A percentile compares a stretch with the other conserved stretches of the same genome.
These are phyloP conservation scores for Motacilla alba DNA, from an alignment of 2,113 vertebrate genomes.

Conservation along the genomic window DNA sequence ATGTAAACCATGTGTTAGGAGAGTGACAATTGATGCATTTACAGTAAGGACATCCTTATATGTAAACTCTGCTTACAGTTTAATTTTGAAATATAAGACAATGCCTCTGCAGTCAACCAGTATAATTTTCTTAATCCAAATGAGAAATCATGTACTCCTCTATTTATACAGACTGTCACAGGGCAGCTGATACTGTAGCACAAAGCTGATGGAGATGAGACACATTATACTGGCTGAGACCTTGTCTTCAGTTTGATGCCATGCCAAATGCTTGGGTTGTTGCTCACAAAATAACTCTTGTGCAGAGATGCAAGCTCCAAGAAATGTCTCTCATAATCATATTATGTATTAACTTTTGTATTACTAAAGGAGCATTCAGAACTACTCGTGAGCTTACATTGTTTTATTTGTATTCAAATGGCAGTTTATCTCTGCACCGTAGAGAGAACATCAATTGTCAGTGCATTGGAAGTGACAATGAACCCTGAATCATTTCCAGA, in stretches of 20 bases:
- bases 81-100: not conserved
- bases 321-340: not conserved
- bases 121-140: not conserved
- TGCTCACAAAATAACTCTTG: not conserved
- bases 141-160: not conserved
- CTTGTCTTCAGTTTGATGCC: not conserved
- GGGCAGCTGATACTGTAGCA: not conserved
- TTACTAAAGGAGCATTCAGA: not conserved
- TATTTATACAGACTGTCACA: not conserved
- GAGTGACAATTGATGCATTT: not conserved
- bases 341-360: not conserved
- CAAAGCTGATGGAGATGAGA: not conserved
- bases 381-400: not conserved
- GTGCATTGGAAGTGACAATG: not conserved
- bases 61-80: not conserved
- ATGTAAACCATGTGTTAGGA: slow-evolving; percentile 46
- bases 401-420: not conserved
- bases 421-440: not conserved
- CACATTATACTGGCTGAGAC: not conserved
- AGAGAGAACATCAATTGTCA: not conserved
- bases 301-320: not conserved
- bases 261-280: not conserved
- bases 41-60: not conserved
- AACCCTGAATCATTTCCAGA: not conserved
- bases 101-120: not conserved